phyloP scores from a whole-genome alignment of 2,797 vertebrate genomes.

The Mormyrops boulengeri region DNA sequence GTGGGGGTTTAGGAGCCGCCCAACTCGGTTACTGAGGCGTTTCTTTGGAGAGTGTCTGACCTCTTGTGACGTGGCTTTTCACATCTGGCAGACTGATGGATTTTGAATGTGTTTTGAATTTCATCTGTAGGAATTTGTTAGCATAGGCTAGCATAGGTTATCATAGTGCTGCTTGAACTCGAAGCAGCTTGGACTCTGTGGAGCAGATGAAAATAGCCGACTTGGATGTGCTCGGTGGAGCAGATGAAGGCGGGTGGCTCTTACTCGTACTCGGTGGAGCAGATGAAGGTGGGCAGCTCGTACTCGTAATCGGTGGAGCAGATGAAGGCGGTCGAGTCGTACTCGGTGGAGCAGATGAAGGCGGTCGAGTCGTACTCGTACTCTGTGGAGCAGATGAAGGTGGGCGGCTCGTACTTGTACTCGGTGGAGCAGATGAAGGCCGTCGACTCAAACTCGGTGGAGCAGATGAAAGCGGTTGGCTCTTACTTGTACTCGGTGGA shows the following conservation, averaged over 20 bases:
- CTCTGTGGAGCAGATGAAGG: too few relatives aligned
- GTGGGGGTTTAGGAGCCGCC: not conserved
- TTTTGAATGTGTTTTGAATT: not conserved
- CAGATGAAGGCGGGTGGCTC: too few relatives aligned
- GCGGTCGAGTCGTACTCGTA: too few relatives aligned
- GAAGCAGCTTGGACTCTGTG: not conserved
- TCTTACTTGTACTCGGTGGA: not conserved
- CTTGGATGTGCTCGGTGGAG: too few relatives aligned
- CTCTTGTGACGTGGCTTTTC: not conserved
- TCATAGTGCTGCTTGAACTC: not conserved
- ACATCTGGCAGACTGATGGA: not conserved
- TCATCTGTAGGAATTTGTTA: not conserved
- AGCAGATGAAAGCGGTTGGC: not conserved
- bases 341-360: too few relatives aligned
- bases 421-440: not conserved
- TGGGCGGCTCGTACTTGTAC: too few relatives aligned
- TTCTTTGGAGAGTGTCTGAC: not conserved
- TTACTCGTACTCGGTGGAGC: too few relatives aligned
- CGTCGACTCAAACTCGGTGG: not conserved
- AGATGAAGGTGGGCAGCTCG: too few relatives aligned
- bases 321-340: too few relatives aligned
- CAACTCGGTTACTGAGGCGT: not conserved
- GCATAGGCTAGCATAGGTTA: not conserved
- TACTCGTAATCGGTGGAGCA: too few relatives aligned
- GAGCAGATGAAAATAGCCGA: too few relatives aligned